phyloP scores from a whole-genome alignment of 1,140 invertebrate genomes.

The Lucilia sericata region DNA sequence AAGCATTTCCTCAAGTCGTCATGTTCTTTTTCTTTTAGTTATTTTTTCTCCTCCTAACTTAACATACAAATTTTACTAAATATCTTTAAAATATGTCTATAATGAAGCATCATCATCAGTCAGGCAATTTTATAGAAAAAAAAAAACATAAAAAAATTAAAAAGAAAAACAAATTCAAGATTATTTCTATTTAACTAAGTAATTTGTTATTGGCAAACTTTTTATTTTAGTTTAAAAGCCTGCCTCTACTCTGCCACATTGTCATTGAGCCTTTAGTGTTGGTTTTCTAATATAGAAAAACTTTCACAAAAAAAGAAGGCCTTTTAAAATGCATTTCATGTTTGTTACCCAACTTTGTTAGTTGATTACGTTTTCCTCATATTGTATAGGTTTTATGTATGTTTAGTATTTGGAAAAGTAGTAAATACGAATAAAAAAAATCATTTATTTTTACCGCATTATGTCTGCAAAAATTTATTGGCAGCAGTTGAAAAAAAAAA shows the following conservation, averaged over 20 bases:
- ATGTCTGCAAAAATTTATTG: background rate
- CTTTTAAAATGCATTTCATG: conserved; percentile 29
- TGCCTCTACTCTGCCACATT: background rate
- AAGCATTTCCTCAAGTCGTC: background rate
- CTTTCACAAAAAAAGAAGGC: background rate
- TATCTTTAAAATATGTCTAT: background rate
- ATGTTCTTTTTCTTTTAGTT: background rate
- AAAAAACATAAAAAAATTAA: too few species aligned
- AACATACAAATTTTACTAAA: background rate
- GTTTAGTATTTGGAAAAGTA: background rate
- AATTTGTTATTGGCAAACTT: background rate
- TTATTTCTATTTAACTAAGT: background rate
- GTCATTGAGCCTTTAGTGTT: conserved; percentile 14
- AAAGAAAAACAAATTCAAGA: background rate
- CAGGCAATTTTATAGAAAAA: background rate
- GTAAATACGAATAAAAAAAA: too few species aligned
- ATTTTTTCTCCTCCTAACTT: too few species aligned
- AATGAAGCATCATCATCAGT: background rate
- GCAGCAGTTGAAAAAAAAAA: background rate
- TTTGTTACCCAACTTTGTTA: background rate
- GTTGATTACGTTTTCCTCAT: conserved; percentile 9
- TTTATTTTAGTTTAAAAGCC: background rate
- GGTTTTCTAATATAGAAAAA: background rate
- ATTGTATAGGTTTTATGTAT: background rate
- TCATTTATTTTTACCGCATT: background rate